Conservation (phyloP, 2,113 vertebrate species). For the Uria aalge region DNA sequence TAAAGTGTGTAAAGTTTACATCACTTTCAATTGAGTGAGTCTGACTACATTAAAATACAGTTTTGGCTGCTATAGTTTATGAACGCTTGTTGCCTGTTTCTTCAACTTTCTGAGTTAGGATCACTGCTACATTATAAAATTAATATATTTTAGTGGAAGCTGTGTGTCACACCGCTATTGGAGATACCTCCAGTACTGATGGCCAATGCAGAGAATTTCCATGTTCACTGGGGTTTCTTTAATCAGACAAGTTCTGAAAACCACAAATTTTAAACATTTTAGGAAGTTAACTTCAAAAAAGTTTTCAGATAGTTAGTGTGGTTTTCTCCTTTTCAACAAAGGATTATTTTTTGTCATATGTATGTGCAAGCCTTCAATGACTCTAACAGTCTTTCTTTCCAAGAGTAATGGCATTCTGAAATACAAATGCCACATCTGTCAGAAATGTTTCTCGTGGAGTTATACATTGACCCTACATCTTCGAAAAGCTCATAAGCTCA, state of each 20-base stretch:
- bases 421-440: conserved; percentile 78
- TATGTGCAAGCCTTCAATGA: neutral
- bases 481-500: conserved; percentile 76
- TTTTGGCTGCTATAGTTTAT: neutral
- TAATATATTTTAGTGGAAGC: neutral
- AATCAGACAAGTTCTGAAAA: neutral
- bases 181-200: neutral
- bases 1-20: neutral
- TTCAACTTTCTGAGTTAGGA: neutral
- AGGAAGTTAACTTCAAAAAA: neutral
- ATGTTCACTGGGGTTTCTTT: neutral
- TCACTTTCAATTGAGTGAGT: neutral
- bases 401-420: conserved; percentile 43
- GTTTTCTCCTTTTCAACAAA: neutral
- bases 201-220: neutral
- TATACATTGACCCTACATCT: conserved; percentile 78
- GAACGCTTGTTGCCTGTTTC: neutral
- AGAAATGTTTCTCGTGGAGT: conserved; percentile 82
- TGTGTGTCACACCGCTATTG: neutral
- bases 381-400: neutral
- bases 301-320: neutral
- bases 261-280: neutral
- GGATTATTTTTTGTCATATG: neutral
- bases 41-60: neutral
- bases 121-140: neutral